These are phyloP conservation scores for Smutsia gigantea DNA, from an alignment of 2,797 vertebrate genomes.

Conservation along the genomic window DNA sequence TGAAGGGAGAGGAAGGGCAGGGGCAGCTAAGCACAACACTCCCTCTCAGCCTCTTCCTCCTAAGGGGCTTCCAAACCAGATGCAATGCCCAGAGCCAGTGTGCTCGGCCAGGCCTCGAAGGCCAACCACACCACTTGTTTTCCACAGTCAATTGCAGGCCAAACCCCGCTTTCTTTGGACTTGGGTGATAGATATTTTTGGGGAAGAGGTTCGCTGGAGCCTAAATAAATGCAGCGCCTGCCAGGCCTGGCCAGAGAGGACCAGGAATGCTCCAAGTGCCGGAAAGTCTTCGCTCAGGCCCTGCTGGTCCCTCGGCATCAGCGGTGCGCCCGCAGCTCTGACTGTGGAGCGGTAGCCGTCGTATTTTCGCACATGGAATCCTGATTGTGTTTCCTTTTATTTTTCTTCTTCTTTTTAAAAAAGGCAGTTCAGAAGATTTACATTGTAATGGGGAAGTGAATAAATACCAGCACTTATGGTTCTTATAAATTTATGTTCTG, in stretches of 20 bases:
- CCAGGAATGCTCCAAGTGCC: constrained; percentile 74
- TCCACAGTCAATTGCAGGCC: constrained; percentile 42
- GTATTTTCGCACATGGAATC: constrained; percentile 80
- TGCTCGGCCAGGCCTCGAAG: constrained; percentile 16
- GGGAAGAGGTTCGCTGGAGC: constrained; percentile 73
- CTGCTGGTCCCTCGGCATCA: constrained; percentile 55
- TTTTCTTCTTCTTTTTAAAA: constrained; percentile 80
- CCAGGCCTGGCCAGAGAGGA: constrained; percentile 75
- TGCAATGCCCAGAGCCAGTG: constrained; percentile 49
- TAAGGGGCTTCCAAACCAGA: constrained; percentile 69
- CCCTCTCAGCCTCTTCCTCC: background rate
- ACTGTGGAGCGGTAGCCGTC: constrained; percentile 75
- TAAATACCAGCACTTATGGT: constrained; percentile 97
- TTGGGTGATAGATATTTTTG: constrained; percentile 64
- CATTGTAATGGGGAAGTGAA: constrained; percentile 93
- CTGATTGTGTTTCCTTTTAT: constrained; percentile 73
- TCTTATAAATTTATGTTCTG: constrained; percentile 90
- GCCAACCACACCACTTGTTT: constrained; percentile 23
- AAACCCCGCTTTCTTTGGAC: constrained; percentile 68
- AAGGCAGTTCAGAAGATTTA: constrained; percentile 95
- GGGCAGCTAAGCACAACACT: background rate
- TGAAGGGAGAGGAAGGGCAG: constrained; percentile 14
- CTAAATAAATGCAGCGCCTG: constrained; percentile 60
- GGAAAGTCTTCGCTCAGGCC: constrained; percentile 72
- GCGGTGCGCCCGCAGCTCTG: constrained; percentile 78